Evolutionary conservation across 1,140 invertebrate genomes (phyloP).

Genomic region (Plectrocnemia conspersa): DNA sequence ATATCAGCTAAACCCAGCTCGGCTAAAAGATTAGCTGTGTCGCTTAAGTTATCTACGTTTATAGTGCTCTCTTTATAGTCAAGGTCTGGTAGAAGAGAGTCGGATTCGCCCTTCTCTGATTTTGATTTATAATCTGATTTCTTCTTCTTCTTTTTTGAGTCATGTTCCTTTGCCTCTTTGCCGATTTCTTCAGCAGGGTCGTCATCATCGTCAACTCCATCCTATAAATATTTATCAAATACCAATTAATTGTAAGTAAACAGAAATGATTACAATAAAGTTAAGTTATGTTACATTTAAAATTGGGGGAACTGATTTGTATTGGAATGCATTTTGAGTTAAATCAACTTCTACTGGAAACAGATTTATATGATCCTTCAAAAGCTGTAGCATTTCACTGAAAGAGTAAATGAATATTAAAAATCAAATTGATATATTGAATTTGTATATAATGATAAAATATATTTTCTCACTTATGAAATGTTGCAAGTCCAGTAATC

Average conservation of each 20-base stretch:
- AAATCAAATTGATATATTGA: constrained; percentile 8
- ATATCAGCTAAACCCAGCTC: constrained; percentile 32
- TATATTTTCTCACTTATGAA: constrained; percentile 52
- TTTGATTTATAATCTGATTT: no score
- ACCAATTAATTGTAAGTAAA: constrained; percentile 1
- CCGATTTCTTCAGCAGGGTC: constrained; percentile 39
- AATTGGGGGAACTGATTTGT: constrained; percentile 63
- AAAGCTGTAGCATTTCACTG: constrained; percentile 56
- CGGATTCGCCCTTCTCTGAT: constrained; percentile 11
- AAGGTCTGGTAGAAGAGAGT: constrained; percentile 26
- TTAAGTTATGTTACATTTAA: constrained; percentile 47
- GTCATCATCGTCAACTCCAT: constrained; percentile 49
- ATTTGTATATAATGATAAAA: constrained; percentile 7
- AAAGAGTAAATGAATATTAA: constrained; percentile 6
- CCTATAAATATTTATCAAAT: constrained; percentile 35
- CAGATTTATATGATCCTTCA: constrained; percentile 66
- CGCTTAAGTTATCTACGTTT: constrained; percentile 23
- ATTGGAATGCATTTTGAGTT: constrained; percentile 84
- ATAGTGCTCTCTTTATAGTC: constrained; percentile 17
- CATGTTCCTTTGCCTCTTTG: constrained; percentile 35
- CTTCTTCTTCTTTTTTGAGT: constrained; percentile 27
- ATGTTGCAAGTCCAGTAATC: constrained; percentile 73
- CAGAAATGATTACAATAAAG: no score
- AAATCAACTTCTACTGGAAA: constrained; percentile 98
- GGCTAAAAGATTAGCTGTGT: constrained; percentile 32